Evolutionary conservation across 2,113 vertebrate species (phyloP).

Genomic region (Heterotis niloticus): DNA sequence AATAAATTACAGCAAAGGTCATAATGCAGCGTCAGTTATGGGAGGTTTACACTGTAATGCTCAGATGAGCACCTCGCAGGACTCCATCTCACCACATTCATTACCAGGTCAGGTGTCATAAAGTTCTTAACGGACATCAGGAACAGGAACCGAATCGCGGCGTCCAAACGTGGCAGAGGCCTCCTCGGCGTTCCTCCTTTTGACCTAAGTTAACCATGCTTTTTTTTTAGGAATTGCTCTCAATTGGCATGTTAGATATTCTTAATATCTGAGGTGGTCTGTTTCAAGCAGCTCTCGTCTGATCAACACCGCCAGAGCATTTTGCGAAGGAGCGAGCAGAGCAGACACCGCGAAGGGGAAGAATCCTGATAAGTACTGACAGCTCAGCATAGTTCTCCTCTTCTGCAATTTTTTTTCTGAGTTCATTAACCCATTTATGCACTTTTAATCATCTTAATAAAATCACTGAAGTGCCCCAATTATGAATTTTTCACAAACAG

Average conservation of each 20-base stretch:
- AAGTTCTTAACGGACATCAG: background rate
- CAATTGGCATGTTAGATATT: background rate
- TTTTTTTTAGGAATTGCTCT: background rate
- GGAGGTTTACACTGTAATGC: slow-evolving; percentile 51
- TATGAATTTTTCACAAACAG: slow-evolving; percentile 12
- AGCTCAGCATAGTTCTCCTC: background rate
- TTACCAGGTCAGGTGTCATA: background rate
- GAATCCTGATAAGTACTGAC: background rate
- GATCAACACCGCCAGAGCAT: no score
- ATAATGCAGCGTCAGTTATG: slow-evolving; percentile 53
- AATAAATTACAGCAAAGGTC: slow-evolving; percentile 70
- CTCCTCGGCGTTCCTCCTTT: background rate
- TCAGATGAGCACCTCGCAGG: slow-evolving; percentile 51
- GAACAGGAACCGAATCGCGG: background rate
- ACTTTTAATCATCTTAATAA: slow-evolving; percentile 26
- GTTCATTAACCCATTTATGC: background rate
- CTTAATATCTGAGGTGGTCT: no score
- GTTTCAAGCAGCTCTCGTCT: no score
- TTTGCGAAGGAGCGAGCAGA: no score
- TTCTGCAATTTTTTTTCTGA: background rate
- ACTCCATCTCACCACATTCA: slow-evolving; percentile 13
- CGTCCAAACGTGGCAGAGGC: background rate
- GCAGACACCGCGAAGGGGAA: background rate
- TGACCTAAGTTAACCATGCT: no score
- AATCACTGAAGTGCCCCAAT: slow-evolving; percentile 14